Base-by-base conservation (phyloP, 2,113 vertebrate species). In the Scomber colias region DNA sequence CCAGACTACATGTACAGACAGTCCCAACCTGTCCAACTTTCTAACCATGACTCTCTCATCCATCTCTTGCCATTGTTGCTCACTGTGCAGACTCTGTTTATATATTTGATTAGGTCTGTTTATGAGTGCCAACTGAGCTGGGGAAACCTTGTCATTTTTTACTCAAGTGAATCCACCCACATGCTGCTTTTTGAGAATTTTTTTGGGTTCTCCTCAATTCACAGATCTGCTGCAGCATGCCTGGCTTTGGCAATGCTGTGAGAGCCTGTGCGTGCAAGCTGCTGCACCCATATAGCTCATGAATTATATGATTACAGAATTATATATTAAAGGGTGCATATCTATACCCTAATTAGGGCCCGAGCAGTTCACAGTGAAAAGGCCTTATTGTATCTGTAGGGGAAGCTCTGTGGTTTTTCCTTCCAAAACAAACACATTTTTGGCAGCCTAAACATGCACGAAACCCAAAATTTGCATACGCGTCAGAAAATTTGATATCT, bases 91-190 rank as follows among this genome's bases (percentile, higher is more conserved):
- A 21, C 21, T 54, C 35, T 86, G 46, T 85, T 81, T 71, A 57
- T 87, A 64, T 69, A 2, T 87, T 76, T 86, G 59, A 82, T 86
- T 62, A 60, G 61, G 56, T 68, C 67, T 88, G 70, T 86, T 87
- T 82, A 85, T 82, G 78, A 73, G 82, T 17, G 68, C 65, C 51
- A 53, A 72, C 80, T 79, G 59, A 82, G 83, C 69, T 7, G 87
- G 87, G 83, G 66, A 89, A 87, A 85, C 86, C 86, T 79, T 85
- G 77, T 83, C 72, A 68, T 82, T 82, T 85, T 87, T 81, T 79
- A 88, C 80, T 89, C 76, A 72, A 87, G 75, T 15, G 77, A 81
- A 79, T 87, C 90, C 85, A 65, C 91, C 89, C 87, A 92, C 89
- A 56, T 67, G 71, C 64, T 75, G 81, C 50, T 86, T 87, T 83